These are phyloP conservation scores for Oreamnos americanus DNA, from an alignment of 2,113 vertebrate species.

Conservation along the genomic window DNA sequence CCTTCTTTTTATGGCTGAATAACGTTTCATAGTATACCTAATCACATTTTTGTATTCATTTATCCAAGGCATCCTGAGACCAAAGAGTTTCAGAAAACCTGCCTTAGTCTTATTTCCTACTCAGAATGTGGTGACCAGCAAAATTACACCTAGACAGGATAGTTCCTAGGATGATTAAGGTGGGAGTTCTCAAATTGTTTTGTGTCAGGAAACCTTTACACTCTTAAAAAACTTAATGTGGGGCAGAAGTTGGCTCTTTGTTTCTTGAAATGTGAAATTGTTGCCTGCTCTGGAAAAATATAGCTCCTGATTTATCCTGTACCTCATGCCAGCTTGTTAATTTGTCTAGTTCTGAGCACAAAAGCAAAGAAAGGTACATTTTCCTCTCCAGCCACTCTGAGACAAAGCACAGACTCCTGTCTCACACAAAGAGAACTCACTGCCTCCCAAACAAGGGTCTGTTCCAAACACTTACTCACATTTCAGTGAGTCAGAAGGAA, in stretches of 20 bases:
- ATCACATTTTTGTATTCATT: not conserved
- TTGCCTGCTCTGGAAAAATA: not conserved
- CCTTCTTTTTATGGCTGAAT: not conserved
- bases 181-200: not conserved
- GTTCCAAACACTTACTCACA: slow-evolving; percentile 55
- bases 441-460: slow-evolving; percentile 7
- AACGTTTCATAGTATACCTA: not conserved
- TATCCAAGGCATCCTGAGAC: not conserved
- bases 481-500: slow-evolving; percentile 70
- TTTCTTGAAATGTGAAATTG: not conserved
- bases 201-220: not conserved
- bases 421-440: not conserved
- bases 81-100: not conserved
- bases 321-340: not conserved
- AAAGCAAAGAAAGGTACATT: not conserved
- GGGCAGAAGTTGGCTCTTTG: not conserved
- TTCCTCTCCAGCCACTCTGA: not conserved
- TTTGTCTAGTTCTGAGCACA: not conserved
- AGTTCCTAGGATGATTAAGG: not conserved
- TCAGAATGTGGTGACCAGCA: not conserved
- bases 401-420: slow-evolving; percentile 34
- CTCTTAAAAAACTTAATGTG: not conserved
- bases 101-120: not conserved
- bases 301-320: not conserved
- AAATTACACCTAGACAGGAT: not conserved